These are phyloP conservation scores for Peromyscus eremicus DNA, from an alignment of 2,797 vertebrate species.

Conservation along the genomic window DNA sequence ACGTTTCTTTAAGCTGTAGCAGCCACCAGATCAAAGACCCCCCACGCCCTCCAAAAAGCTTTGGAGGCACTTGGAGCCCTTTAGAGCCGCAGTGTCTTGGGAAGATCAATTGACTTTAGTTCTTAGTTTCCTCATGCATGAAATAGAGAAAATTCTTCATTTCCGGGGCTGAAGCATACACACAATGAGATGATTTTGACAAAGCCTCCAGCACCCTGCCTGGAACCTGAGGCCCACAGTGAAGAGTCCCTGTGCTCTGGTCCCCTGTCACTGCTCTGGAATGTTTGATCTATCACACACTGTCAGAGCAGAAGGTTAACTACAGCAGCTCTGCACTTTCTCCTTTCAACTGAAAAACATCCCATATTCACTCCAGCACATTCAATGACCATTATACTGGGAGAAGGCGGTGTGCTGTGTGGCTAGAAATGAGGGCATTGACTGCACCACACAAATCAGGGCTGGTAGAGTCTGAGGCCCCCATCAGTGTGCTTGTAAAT, in stretches of 20 bases:
- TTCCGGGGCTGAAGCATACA: background rate
- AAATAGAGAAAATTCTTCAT: background rate
- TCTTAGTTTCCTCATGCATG: background rate
- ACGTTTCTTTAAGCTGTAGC: background rate
- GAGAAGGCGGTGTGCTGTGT: background rate
- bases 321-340: background rate
- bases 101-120: background rate
- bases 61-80: background rate
- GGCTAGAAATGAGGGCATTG: background rate
- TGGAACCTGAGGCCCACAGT: background rate
- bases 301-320: background rate
- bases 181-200: background rate
- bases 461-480: background rate
- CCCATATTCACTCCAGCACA: background rate
- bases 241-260: background rate
- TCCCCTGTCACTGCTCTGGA: background rate
- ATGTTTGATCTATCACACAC: background rate
- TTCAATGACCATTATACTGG: background rate
- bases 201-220: background rate
- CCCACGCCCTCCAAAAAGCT: rapidly evolving
- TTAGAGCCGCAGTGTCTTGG: rapidly evolving
- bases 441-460: slow-evolving; percentile 48
- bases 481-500: background rate
- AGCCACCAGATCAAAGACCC: rapidly evolving
- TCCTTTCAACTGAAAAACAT: background rate